A percentile compares a stretch with the other conserved stretches of the same genome.
Evolutionary conservation across 1,140 invertebrate species (phyloP).

Genomic region (Diabrotica virgifera): DNA sequence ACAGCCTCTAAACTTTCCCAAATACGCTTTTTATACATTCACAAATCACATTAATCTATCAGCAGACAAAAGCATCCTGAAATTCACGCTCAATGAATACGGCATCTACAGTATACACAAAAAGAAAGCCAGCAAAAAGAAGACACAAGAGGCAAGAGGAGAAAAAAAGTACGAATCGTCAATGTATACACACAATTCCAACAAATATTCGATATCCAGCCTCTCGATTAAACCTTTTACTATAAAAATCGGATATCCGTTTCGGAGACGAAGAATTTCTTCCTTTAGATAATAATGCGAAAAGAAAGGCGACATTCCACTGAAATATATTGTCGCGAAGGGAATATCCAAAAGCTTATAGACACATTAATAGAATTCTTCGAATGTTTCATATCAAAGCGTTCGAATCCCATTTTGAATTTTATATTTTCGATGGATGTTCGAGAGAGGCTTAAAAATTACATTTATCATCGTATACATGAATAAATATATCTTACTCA

Average conservation of each 20-base stretch:
- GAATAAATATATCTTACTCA: no score
- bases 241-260: conserved; percentile 6
- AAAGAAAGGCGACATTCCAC: conserved; percentile 5
- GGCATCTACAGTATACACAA: not conserved
- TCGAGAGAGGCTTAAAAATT: no score
- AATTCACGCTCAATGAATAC: not conserved
- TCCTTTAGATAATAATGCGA: not conserved
- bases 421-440: not conserved
- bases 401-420: not conserved
- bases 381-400: not conserved
- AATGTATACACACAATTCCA: not conserved
- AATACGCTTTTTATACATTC: no score
- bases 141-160: not conserved
- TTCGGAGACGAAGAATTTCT: conserved; percentile 5
- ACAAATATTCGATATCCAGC: conserved; percentile 10
- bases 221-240: conserved; percentile 6
- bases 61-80: not conserved
- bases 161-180: not conserved
- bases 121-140: not conserved
- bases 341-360: conserved; percentile 1
- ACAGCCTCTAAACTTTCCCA: no score
- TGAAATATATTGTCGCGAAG: conserved; percentile 6
- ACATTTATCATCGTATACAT: no score
- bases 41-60: not conserved
- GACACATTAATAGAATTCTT: conserved; percentile 7